Conservation (phyloP, 2,113 vertebrate species). For the Nymphicus hollandicus region DNA sequence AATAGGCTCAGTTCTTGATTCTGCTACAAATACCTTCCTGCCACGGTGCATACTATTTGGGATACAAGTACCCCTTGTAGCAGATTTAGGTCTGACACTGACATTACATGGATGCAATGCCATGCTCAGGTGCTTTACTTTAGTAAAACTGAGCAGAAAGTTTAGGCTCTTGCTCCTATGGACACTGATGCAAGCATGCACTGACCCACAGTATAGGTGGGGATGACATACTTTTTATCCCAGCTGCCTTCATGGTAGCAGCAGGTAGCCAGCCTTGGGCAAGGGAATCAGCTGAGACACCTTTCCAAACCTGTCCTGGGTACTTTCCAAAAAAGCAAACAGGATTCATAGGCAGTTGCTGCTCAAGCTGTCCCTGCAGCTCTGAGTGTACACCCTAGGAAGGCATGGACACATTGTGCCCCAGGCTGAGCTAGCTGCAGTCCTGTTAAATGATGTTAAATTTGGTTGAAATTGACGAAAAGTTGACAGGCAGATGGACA, state of each 20-base stretch:
- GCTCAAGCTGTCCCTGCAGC: background rate
- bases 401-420: rapidly evolving
- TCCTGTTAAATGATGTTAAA: background rate
- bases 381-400: rapidly evolving
- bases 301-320: rapidly evolving
- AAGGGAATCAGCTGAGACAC: background rate
- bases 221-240: background rate
- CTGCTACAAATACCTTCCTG: background rate
- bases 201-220: background rate
- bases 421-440: background rate
- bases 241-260: background rate
- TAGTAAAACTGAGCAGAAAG: background rate
- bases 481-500: background rate
- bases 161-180: rapidly evolving
- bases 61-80: too few species aligned
- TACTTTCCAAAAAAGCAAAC: background rate
- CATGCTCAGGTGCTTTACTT: background rate
- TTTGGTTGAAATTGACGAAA: background rate
- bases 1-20: background rate
- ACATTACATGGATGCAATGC: background rate
- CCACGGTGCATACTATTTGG: rapidly evolving
- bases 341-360: background rate
- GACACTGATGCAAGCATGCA: background rate
- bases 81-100: background rate
- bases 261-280: background rate